Conservation (phyloP, 2,797 vertebrate genomes). For the Rhinichthys osculus region DNA sequence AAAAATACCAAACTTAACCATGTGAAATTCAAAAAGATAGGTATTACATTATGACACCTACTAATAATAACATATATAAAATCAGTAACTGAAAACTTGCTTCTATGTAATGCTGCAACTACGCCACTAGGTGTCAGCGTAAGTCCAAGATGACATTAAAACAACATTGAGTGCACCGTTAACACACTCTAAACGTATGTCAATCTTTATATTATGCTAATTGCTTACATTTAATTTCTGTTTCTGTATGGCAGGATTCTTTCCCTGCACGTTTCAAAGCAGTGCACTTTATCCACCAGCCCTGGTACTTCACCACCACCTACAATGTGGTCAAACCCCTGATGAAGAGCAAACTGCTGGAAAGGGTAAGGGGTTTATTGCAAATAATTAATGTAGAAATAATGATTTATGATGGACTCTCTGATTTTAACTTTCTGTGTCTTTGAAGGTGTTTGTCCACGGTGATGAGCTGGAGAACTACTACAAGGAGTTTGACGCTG, state of each 20-base stretch:
- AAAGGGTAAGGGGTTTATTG: constrained; percentile 82
- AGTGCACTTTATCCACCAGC: constrained; percentile 97
- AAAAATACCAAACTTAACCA: not conserved
- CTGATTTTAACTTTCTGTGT: constrained; percentile 20
- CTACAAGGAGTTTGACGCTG: constrained; percentile 91
- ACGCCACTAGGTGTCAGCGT: not conserved
- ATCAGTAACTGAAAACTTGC: not conserved
- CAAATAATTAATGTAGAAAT: not conserved
- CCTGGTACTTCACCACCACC: constrained; percentile 99
- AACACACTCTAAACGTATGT: not conserved
- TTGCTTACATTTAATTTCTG: not conserved
- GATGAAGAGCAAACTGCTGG: constrained; percentile 95
- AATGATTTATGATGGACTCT: not conserved
- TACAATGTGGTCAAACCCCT: constrained; percentile 97
- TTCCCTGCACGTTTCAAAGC: constrained; percentile 98
- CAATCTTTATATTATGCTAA: not conserved
- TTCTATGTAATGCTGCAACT: not conserved
- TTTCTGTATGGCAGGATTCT: constrained; percentile 83
- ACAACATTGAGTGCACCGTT: not conserved
- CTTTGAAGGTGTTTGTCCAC: constrained; percentile 89
- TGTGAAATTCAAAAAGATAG: not conserved
- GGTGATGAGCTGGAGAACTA: constrained; percentile 93
- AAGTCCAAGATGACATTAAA: not conserved
- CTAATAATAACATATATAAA: not conserved
- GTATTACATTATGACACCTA: not conserved